Evolutionary conservation across 1,140 invertebrate species (phyloP), one percentile per base, ranked within the genome.

Genomic region (Drosophila nikananu): DNA sequence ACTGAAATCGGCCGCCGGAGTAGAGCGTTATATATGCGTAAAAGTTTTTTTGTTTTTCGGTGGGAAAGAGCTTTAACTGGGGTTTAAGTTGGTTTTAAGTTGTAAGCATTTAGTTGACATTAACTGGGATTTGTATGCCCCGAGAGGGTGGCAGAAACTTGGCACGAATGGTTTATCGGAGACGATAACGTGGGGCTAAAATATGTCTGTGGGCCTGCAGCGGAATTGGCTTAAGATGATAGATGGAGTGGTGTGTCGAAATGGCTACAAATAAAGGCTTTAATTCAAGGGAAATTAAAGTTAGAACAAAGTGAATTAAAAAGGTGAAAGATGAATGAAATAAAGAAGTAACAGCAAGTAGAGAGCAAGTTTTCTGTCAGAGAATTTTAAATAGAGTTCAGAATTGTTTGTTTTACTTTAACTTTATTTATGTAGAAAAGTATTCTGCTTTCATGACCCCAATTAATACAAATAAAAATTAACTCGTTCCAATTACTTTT

Each of bases 101-200:
- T 87, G 84, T 89, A 80, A 75, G 83, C 83, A 89, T 87, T 87
- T 89, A 87, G 83, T 64, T 75, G 83, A 83, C 84, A 87, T 87
- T 87, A 87, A 73, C 84, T 70, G 84, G 79, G 83, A 89, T 87
- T 87, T 89, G 80, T 66, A 46, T 59, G 46, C 41, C 32, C 37
- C 42, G 51, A n/a, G 37, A 51, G 57, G 67, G 51, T 8, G 35
- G 4, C 35, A 12, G 21, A 30, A 67, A 72, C 51, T 72, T 73
- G 70, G n/a, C 67, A 35, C 12, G 66, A 8, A 73, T 51, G 60
- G 67, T 72, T 73, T 73, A 60, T 73, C 70, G 67, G n/a, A 42
- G 54, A 46, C 41, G 54, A 72, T 72, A 59, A 72, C 5, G 44
- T 13, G 46, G 54, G 49, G 52, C 13, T 54, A 52, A 71, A 66